Base-by-base conservation (phyloP, 2,113 vertebrate genomes). In the Mobula birostris region DNA sequence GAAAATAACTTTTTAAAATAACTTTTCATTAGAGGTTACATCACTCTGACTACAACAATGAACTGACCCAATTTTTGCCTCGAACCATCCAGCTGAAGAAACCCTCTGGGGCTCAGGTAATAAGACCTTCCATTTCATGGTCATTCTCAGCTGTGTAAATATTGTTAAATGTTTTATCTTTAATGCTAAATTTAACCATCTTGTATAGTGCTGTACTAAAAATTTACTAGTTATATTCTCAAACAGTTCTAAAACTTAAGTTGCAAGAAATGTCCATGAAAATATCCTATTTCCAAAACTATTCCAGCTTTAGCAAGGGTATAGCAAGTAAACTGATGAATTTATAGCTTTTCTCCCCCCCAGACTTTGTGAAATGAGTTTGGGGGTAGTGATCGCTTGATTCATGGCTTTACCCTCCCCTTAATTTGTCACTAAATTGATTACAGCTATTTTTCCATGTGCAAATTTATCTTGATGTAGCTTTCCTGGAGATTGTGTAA, bases 11-110 rank as follows among this genome's bases (percentile, higher is more conserved):
- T 66, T 90, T 90, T 14, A n/a, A 90, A 88, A 1, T 66, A 7
- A n/a, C 19, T 66, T 90, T 90, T 90, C n/a, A 17, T 90, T 96
- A 99, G 99, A 96, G 98, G 76, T 95, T 99, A n/a, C 98, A 97
- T 92, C 98, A 99, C 95, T 98, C 98, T 2, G 99, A 99, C 95
- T 99, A 99, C 97, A 99, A 99, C 97, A 99, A 99, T 94, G 98
- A 99, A 95, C 97, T 99, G 95, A 98, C 97, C 1, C 98, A 98
- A 96, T 99, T 99, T 96, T 97, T 99, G 27, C 98, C 99, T 93
- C 98, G 98, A 79, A 97, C 97, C 2, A 96, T 99, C 40, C 96
- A 98, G 83, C 95, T 99, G 91, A 98, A 99, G 96, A 99, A 99
- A 94, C 99, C 98, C 48, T 98, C 98, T 0, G 98, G 99, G 94